Base-by-base conservation (phyloP, 1,140 invertebrate genomes). In the Brachionus koreanus region DNA sequence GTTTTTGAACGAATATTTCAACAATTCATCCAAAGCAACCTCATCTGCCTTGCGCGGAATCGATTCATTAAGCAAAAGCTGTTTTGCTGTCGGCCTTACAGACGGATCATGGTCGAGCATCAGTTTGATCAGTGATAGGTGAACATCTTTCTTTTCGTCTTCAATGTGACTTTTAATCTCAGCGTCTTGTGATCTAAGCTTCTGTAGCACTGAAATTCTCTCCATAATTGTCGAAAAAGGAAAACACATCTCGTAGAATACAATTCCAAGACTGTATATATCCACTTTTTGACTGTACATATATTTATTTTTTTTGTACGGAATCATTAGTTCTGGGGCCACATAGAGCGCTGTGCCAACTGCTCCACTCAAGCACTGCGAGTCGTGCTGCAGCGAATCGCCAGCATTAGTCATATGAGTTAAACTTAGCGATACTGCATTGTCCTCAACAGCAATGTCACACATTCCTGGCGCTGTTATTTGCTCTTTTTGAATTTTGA, bases 251-350 rank as follows among this genome's bases (percentile, higher is more conserved):
- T 98, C 97, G 87, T 96, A 95, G 57, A 98, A 91, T 82, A 98
- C 96, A 65, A 98, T 90, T 0, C 96, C 97, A 79, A 98, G 88
- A 0, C 95, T 95, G 89, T 94, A 98, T 82, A 98, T 97, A 86
- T 98, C 97, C 46, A 98, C 95, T 90, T 98, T 98, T 85, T 94
- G 94, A 13, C 9, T 65, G 57, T 65, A 35, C n/a, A 82, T 29
- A 10, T 37, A 57, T 23, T 49, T 65, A 10, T 69, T 72, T 74
- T 52, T 52, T n/a, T 61, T 37, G 12, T 16, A 33, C 10, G 57
- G 57, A 6, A 25, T 52, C 33, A 67, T 65, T 23, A 82, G 57
- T 52, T 82, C 82, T 13, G 82, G 82, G 3, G 82, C 82, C 5
- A 82, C 57, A 63, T 82, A 82, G 7, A 82, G 43, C 16, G 82